Conservation (phyloP, 2,888 invertebrate genomes). For the Amaurobius ferox region DNA sequence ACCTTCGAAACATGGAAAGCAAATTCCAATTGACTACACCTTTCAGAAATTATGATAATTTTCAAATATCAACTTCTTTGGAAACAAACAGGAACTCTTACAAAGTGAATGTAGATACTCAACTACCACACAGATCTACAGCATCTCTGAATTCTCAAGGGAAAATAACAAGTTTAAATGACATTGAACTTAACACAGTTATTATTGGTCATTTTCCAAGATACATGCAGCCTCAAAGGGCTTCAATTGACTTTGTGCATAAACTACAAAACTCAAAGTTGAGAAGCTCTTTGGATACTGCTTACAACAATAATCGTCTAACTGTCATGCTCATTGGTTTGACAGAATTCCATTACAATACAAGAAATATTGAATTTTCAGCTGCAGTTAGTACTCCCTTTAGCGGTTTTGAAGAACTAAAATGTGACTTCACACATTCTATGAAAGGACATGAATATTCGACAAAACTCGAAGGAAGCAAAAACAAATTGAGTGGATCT, state of each 20-base stretch:
- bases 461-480: conserved; percentile 40
- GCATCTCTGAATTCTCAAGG: conserved; percentile 59
- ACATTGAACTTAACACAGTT: conserved; percentile 57
- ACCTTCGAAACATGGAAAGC: conserved; percentile 53
- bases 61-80: conserved; percentile 33
- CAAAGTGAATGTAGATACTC: conserved; percentile 53
- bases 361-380: conserved; percentile 40
- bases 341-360: conserved; percentile 8
- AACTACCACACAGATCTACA: conserved; percentile 37
- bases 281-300: conserved; percentile 41
- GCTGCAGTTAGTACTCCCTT: conserved; percentile 51
- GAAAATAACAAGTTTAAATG: conserved; percentile 39
- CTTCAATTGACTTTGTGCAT: conserved; percentile 57
- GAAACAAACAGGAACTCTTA: conserved; percentile 39
- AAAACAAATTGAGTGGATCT: conserved; percentile 36
- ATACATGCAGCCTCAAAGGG: conserved; percentile 38
- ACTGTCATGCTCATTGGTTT: conserved; percentile 44
- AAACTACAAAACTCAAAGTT: conserved; percentile 46
- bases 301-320: conserved; percentile 33
- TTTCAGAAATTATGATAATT: conserved; percentile 51
- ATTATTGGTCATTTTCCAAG: conserved; percentile 37
- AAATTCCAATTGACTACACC: conserved; percentile 59
- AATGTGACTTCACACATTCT: conserved; percentile 40
- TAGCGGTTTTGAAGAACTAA: conserved; percentile 46
- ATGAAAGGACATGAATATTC: conserved; percentile 31